Percentiles rank a stretch among this genome's conserved stretches.
phyloP scores from a whole-genome alignment of 1,140 invertebrate species.

The Drosophila lowei region DNA sequence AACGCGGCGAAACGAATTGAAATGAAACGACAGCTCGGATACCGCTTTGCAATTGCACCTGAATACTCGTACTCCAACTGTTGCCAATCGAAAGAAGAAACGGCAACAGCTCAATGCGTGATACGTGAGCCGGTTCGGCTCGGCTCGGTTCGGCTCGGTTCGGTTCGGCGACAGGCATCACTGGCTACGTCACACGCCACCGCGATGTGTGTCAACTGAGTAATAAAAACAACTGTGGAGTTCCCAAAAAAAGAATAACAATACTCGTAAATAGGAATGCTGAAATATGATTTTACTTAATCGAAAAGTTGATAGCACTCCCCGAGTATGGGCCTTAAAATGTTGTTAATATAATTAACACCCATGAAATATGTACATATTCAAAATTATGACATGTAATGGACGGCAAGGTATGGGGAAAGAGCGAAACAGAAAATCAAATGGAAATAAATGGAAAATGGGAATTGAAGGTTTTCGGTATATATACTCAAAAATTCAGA shows the following conservation, averaged over 20 bases:
- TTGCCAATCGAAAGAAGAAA: constrained; percentile 57
- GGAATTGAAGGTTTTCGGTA: too few species aligned
- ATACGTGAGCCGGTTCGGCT: constrained; percentile 23
- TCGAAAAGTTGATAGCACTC: constrained; percentile 6
- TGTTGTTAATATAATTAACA: constrained; percentile 39
- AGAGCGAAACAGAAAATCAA: neutral
- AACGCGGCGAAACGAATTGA: constrained; percentile 33
- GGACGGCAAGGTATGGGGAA: neutral
- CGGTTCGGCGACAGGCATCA: constrained; percentile 32
- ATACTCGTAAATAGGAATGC: neutral
- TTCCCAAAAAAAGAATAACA: neutral
- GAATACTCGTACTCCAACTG: constrained; percentile 25
- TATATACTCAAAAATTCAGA: too few species aligned
- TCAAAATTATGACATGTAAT: constrained; percentile 8
- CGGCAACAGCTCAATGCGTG: constrained; percentile 8
- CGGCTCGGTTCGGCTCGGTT: too few species aligned
- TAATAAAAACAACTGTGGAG: constrained; percentile 17
- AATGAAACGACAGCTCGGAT: constrained; percentile 49
- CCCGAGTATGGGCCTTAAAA: neutral
- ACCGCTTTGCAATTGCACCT: constrained; percentile 58
- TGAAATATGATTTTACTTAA: constrained; percentile 12
- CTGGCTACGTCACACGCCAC: constrained; percentile 16
- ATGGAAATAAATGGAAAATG: too few species aligned
- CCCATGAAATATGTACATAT: neutral
- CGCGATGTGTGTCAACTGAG: constrained; percentile 33